Conservation (phyloP, 1,140 invertebrate genomes). For the Megathymus violae region DNA sequence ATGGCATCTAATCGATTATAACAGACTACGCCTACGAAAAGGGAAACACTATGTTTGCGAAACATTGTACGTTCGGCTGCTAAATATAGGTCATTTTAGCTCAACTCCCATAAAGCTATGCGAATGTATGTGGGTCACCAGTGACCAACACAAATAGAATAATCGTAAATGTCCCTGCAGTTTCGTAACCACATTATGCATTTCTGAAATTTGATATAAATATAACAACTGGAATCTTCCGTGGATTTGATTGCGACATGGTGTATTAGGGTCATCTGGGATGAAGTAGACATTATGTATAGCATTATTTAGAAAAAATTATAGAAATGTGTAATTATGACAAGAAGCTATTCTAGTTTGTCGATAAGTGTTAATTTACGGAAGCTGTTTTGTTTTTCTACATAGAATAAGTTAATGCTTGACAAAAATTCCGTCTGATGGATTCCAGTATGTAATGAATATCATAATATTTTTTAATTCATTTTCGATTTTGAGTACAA, state of each 20-base stretch:
- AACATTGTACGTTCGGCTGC: constrained; percentile 52
- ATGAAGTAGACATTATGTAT: background rate
- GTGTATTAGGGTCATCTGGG: constrained; percentile 8
- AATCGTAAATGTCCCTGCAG: constrained; percentile 66
- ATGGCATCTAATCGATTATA: no score
- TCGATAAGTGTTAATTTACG: no score
- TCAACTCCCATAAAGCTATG: constrained; percentile 57
- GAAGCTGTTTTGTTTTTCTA: no score
- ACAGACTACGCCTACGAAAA: constrained; percentile 25
- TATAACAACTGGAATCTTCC: constrained; percentile 38
- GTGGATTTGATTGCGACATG: constrained; percentile 45
- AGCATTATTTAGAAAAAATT: no score
- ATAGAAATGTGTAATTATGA: no score
- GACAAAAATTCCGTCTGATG: no score
- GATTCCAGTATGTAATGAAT: no score
- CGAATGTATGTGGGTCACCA: constrained; percentile 66
- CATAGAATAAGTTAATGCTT: no score
- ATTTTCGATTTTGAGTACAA: no score
- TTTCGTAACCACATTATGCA: constrained; percentile 58
- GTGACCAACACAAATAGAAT: constrained; percentile 57
- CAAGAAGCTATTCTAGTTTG: no score
- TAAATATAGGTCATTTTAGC: constrained; percentile 72
- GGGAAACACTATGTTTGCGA: constrained; percentile 56
- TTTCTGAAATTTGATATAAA: constrained; percentile 52
- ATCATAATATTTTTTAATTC: no score